phyloP scores from a whole-genome alignment of 2,797 vertebrate species.

The Halcyon leucocephala region DNA sequence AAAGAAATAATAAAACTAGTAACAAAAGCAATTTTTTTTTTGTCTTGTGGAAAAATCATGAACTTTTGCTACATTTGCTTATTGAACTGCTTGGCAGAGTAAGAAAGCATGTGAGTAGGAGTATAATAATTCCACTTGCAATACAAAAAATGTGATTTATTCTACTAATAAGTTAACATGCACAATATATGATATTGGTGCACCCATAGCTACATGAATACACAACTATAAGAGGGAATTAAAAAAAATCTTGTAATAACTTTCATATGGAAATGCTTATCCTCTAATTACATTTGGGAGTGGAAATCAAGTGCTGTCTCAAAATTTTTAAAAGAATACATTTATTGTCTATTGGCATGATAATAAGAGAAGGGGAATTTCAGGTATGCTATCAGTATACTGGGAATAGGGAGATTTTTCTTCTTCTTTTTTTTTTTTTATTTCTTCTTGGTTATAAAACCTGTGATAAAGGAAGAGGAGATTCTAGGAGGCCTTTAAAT shows the following conservation, averaged over 20 bases:
- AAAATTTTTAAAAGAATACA: neutral
- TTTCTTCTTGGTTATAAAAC: neutral
- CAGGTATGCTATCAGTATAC: neutral
- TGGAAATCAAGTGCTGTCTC: neutral
- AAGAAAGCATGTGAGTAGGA: neutral
- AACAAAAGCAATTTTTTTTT: neutral
- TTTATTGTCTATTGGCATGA: neutral
- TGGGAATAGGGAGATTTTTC: neutral
- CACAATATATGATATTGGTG: neutral
- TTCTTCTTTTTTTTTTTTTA: neutral
- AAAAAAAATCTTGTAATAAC: neutral
- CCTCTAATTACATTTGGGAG: neutral
- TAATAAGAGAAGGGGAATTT: neutral
- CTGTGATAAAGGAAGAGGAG: neutral
- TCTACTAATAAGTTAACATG: neutral
- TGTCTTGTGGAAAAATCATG: neutral
- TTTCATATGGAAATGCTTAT: neutral
- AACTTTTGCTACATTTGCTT: neutral
- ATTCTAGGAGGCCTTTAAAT: neutral
- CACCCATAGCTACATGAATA: neutral
- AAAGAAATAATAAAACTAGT: neutral
- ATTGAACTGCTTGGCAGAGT: neutral
- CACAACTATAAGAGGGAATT: neutral
- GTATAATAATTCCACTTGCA: neutral
- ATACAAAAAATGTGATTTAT: neutral